Base-by-base conservation (phyloP, 2,888 invertebrate species). In the Hyles lineata region DNA sequence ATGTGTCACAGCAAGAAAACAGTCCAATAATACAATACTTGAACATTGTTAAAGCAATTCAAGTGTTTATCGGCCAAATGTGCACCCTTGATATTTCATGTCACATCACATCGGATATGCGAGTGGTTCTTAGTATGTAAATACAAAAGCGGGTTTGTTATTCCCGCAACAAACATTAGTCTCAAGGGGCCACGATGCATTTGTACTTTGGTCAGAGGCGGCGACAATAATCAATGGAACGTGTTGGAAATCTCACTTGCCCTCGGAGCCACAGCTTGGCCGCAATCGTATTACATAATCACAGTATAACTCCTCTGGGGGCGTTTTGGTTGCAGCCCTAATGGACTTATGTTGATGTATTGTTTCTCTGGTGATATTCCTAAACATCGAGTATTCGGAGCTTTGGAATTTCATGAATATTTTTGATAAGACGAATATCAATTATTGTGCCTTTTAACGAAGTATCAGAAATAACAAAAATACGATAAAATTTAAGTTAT, bases 251-350 rank as follows among this genome's bases (percentile, higher is more conserved):
- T 86, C 82, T 79, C 79, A 76, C 76, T 77, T 72, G 79, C 72
- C 77, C 73, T 78, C 79, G 79, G 80, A 74, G 75, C 73, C 75
- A 77, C 80, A 77, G 78, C 74, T 77, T 75, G 78, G 80, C 84
- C 83, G 81, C 86, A 86, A 89, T 86, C 84, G 83, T 84, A 91
- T 91, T 90, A 91, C 85, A 88, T 90, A 91, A 91, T 92, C 87
- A 89, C 88, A 81, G 88, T 84, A 88, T 89, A 86, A 87, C 85
- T 76, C 90, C 89, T 79, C 74, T 72, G 87, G 86, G 89, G 83
- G 86, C 84, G 84, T 85, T 90, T 89, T 87, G 82, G 85, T 83
- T 80, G 80, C 79, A 78, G 76, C 79, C 79, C 75, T 87, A 88
- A 86, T 87, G 82, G 85, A 80, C 80, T 79, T 80, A 80, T 77